A percentile compares a stretch with the other conserved stretches of the same genome.
phyloP scores from a whole-genome alignment of 2,113 vertebrate species.

The Pogonocichla stellata region DNA sequence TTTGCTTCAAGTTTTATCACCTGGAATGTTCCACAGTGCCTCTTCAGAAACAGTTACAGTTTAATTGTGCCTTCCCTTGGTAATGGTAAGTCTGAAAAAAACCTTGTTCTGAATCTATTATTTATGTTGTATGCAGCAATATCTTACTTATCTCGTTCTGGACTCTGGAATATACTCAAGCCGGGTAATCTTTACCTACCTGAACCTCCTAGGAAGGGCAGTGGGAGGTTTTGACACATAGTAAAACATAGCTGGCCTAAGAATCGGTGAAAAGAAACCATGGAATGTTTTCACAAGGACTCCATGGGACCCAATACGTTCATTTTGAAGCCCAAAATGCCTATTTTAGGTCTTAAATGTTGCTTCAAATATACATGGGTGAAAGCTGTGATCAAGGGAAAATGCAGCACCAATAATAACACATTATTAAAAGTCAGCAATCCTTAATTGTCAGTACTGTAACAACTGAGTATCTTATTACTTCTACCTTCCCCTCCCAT shows the following conservation, averaged over 20 bases:
- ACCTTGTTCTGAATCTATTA: neutral
- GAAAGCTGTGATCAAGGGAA: conserved; percentile 58
- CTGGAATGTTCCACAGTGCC: neutral
- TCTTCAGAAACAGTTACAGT: neutral
- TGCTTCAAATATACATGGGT: conserved; percentile 17
- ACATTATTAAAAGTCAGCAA: conserved; percentile 71
- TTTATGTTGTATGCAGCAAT: neutral
- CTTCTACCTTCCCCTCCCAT: conserved; percentile 41
- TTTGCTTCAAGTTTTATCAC: conserved; percentile 32
- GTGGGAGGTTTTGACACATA: neutral
- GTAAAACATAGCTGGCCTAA: neutral
- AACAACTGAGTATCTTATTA: conserved; percentile 52
- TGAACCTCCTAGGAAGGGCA: neutral
- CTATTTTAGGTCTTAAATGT: conserved; percentile 9
- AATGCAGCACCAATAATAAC: conserved; percentile 67
- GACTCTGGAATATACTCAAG: neutral
- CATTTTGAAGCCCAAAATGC: neutral
- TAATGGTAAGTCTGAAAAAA: neutral
- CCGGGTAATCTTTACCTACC: neutral
- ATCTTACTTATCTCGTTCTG: neutral
- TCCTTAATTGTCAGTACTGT: conserved; percentile 54
- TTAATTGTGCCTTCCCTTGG: neutral
- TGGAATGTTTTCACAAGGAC: neutral
- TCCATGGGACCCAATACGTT: neutral
- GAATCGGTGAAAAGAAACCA: neutral